These are phyloP conservation scores for Sphaerophoria taeniata DNA, from an alignment of 2,888 invertebrate species.

Conservation along the genomic window DNA sequence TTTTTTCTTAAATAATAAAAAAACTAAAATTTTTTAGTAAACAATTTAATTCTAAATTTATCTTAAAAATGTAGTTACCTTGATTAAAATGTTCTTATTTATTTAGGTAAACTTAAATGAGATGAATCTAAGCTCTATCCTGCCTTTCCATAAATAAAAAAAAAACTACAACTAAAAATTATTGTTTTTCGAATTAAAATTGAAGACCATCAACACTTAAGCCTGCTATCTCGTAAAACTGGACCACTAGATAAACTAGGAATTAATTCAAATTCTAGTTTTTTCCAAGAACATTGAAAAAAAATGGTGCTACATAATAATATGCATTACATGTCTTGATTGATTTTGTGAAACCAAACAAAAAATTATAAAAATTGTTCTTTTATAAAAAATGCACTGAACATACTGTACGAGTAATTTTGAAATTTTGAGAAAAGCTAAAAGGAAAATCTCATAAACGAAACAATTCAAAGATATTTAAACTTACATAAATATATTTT, in stretches of 20 bases:
- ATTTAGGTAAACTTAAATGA: constrained; percentile 66
- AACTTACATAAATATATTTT: constrained; percentile 52
- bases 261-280: constrained; percentile 14
- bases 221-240: constrained; percentile 46
- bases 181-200: neutral
- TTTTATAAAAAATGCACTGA: constrained; percentile 45
- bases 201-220: neutral
- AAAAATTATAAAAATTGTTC: constrained; percentile 1
- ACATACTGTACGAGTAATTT: constrained; percentile 13
- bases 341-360: neutral
- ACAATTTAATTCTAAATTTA: constrained; percentile 23
- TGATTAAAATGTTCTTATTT: constrained; percentile 39
- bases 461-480: constrained; percentile 35
- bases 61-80: constrained; percentile 20
- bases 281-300: constrained; percentile 13
- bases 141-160: constrained; percentile 45
- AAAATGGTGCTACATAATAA: constrained; percentile 59
- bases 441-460: constrained; percentile 30
- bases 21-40: neutral
- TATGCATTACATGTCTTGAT: constrained; percentile 51
- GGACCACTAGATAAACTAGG: constrained; percentile 66
- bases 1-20: constrained; percentile 8
- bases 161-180: constrained; percentile 1
- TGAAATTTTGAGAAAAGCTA: constrained; percentile 7
- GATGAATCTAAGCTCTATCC: constrained; percentile 32